Percentiles rank a stretch among this genome's conserved stretches.
Evolutionary conservation across 2,113 vertebrate genomes (phyloP).

Genomic region (Caranx melampygus): DNA sequence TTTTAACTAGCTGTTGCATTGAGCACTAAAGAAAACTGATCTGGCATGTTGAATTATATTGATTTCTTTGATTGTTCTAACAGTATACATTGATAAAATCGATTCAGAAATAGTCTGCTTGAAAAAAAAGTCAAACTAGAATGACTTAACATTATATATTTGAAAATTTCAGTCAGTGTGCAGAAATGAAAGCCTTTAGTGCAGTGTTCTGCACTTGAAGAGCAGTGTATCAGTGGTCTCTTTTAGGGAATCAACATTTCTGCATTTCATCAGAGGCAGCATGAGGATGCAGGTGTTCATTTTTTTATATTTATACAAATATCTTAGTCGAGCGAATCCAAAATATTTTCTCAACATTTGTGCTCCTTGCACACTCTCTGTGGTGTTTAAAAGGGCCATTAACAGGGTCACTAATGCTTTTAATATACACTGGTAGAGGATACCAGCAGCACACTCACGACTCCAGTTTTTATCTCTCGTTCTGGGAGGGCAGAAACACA

Average conservation of each 20-base stretch:
- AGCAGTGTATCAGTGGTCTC: not conserved
- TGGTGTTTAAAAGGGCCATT: slow-evolving; percentile 43
- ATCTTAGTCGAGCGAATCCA: slow-evolving; percentile 19
- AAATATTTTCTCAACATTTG: slow-evolving; percentile 46
- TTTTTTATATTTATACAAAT: slow-evolving; percentile 32
- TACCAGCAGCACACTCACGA: slow-evolving; percentile 18
- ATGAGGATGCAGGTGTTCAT: not conserved
- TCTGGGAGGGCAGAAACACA: slow-evolving; percentile 66
- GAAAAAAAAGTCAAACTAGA: not conserved
- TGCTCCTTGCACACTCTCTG: slow-evolving; percentile 3
- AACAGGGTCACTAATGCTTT: slow-evolving; percentile 60
- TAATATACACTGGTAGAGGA: slow-evolving; percentile 42
- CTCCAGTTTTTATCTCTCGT: slow-evolving; percentile 57
- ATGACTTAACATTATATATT: not conserved
- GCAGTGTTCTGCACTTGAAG: not conserved
- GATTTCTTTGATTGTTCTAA: slow-evolving; percentile 46
- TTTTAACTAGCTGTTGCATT: slow-evolving; percentile 79
- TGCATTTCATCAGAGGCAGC: not conserved
- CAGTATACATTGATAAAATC: not conserved
- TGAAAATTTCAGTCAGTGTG: not conserved
- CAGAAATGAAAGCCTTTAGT: not conserved
- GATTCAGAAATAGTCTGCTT: not conserved
- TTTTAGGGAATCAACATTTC: not conserved
- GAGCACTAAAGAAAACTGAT: slow-evolving; percentile 66
- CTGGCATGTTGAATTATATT: slow-evolving; percentile 20